Evolutionary conservation across 2,113 vertebrate genomes (phyloP).

Genomic region (Hypanus sabinus): DNA sequence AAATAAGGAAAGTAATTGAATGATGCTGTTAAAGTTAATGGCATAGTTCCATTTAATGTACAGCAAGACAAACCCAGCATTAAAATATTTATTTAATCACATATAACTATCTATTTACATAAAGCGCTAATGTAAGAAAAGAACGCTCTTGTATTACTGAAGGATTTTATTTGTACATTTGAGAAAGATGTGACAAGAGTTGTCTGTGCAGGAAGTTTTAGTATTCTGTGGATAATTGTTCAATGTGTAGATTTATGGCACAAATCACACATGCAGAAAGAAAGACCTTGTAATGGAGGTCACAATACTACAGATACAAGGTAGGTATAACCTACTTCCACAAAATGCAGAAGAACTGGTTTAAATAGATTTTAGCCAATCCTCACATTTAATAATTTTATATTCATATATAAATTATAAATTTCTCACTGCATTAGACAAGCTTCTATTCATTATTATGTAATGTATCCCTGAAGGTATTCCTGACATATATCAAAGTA

Average conservation of each 20-base stretch:
- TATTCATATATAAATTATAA: conserved; percentile 17
- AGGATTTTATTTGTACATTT: neutral
- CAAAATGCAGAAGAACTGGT: conserved; percentile 4
- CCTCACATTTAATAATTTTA: conserved; percentile 26
- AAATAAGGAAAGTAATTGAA: conserved; percentile 37
- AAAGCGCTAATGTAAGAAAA: neutral
- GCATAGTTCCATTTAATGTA: conserved; percentile 35
- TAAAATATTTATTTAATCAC: conserved; percentile 34
- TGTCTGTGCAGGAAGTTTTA: conserved; percentile 2
- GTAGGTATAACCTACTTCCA: conserved; percentile 16
- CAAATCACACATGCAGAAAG: conserved; percentile 5
- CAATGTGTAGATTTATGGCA: conserved; percentile 9
- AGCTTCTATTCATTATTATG: conserved; percentile 31
- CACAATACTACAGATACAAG: conserved; percentile 11
- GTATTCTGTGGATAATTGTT: conserved; percentile 26
- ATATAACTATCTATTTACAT: conserved; percentile 11
- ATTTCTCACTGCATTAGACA: conserved; percentile 6
- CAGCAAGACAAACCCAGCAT: conserved; percentile 20
- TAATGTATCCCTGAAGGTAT: conserved; percentile 31
- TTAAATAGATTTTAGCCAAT: conserved; percentile 28
- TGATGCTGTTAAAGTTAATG: conserved; percentile 37
- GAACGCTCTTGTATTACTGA: neutral
- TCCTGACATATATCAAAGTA: conserved; percentile 20
- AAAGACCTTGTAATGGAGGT: conserved; percentile 33
- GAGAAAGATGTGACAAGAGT: neutral